phyloP scores from a whole-genome alignment of 2,888 invertebrate genomes.

The Brachypalpus laphriformis region DNA sequence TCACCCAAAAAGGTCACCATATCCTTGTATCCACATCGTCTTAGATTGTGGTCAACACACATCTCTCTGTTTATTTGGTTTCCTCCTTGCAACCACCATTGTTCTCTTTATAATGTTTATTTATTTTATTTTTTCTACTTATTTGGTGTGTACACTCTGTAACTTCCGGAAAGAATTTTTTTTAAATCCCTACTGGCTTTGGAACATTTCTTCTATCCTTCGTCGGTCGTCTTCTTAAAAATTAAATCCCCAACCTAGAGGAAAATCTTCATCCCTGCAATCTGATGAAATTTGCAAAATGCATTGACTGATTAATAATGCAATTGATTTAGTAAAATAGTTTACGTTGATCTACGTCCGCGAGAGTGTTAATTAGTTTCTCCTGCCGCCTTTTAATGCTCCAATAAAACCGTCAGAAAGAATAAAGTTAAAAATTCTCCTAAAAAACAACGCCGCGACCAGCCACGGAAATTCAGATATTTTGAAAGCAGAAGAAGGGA shows the following conservation, averaged over 20 bases:
- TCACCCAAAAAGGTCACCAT: constrained; percentile 5
- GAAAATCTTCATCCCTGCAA: constrained; percentile 2
- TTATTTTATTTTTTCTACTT: constrained; percentile 24
- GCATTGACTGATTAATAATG: constrained; percentile 60
- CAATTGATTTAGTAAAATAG: constrained; percentile 45
- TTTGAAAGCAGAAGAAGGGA: background rate
- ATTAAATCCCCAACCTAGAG: constrained; percentile 10
- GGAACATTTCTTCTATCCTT: background rate
- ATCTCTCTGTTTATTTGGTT: constrained; percentile 1
- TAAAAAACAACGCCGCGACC: background rate
- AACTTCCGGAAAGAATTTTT: constrained; percentile 45
- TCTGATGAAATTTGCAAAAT: constrained; percentile 49
- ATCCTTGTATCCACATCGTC: background rate
- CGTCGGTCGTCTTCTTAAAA: constrained; percentile 26
- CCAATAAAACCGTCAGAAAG: constrained; percentile 37
- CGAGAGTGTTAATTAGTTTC: constrained; percentile 45
- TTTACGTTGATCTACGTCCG: constrained; percentile 12
- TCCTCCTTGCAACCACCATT: constrained; percentile 7
- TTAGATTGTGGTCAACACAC: constrained; percentile 27
- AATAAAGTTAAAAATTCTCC: constrained; percentile 38
- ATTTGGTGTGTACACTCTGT: constrained; percentile 26
- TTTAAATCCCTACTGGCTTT: constrained; percentile 27
- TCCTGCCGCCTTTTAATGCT: constrained; percentile 19
- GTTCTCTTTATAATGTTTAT: constrained; percentile 40
- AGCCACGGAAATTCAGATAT: background rate